Evolutionary conservation across 2,888 invertebrate species (phyloP).

Genomic region (Asteroscopus sphinx): DNA sequence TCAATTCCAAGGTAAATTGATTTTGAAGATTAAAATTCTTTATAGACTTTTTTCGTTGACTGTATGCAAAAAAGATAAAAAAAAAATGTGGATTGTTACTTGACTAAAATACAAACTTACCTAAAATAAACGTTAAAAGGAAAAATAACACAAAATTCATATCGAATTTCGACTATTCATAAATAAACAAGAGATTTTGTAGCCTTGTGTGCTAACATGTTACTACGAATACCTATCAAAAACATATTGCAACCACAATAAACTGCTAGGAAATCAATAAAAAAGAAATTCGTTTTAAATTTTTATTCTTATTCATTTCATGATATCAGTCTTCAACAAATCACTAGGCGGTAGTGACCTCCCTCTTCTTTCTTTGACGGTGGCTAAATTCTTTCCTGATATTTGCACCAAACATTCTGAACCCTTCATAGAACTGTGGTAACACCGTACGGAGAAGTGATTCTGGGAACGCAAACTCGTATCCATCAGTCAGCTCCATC

Average conservation of each 20-base stretch:
- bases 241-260: conserved; percentile 14
- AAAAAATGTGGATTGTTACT: no score
- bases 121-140: conserved; percentile 10
- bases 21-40: no score
- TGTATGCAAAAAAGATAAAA: no score
- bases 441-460: conserved; percentile 64
- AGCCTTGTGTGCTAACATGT: background rate
- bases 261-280: conserved; percentile 46
- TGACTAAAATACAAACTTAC: conserved; percentile 25
- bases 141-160: conserved; percentile 31
- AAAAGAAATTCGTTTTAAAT: conserved; percentile 43
- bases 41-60: no score
- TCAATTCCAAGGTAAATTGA: no score
- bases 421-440: conserved; percentile 82
- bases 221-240: background rate
- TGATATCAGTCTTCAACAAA: conserved; percentile 47
- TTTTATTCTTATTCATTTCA: conserved; percentile 43
- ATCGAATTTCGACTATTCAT: background rate
- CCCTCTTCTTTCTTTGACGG: conserved; percentile 9
- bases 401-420: conserved; percentile 71
- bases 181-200: background rate
- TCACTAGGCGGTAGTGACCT: background rate
- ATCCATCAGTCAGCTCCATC: conserved; percentile 90
- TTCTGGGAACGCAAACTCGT: conserved; percentile 92
- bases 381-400: conserved; percentile 74